Conservation (phyloP, 1,140 invertebrate genomes). For the Drosophila lacertosa region DNA sequence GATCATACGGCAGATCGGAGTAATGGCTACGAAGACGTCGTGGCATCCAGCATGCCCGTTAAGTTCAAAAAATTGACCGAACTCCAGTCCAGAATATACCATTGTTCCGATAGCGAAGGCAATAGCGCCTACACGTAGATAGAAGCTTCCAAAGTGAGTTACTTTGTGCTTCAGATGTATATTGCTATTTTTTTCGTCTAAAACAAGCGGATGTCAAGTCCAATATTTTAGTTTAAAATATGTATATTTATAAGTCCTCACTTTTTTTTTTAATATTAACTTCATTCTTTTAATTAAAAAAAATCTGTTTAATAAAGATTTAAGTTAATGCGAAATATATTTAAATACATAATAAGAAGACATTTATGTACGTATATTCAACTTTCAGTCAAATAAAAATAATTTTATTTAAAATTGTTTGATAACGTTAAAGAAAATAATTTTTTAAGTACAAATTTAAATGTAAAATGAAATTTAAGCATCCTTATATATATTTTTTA, state of each 20-base stretch:
- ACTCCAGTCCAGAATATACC: conserved; percentile 95
- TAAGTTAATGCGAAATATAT: too few species aligned
- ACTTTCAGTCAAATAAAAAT: too few species aligned
- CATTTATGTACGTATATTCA: too few species aligned
- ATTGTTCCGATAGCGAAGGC: conserved; percentile 95
- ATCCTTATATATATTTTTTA: too few species aligned
- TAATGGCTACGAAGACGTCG: conserved; percentile 90
- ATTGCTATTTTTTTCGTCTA: conserved; percentile 80
- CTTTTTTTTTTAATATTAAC: neutral
- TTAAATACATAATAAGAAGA: too few species aligned
- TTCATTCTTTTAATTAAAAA: too few species aligned
- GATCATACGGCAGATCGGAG: conserved; percentile 92
- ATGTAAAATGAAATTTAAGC: too few species aligned
- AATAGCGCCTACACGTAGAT: conserved; percentile 94
- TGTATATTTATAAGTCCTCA: neutral
- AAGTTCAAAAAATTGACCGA: conserved; percentile 93
- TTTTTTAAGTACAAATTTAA: too few species aligned
- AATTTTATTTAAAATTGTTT: too few species aligned
- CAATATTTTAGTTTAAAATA: neutral
- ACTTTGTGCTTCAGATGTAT: conserved; percentile 78
- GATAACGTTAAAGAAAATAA: too few species aligned
- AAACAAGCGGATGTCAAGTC: conserved; percentile 6
- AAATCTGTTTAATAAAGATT: too few species aligned
- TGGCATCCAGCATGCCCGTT: conserved; percentile 88
- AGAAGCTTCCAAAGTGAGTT: conserved; percentile 92